These are phyloP conservation scores for Xenops minutus DNA, from an alignment of 2,797 vertebrate species.

Conservation along the genomic window DNA sequence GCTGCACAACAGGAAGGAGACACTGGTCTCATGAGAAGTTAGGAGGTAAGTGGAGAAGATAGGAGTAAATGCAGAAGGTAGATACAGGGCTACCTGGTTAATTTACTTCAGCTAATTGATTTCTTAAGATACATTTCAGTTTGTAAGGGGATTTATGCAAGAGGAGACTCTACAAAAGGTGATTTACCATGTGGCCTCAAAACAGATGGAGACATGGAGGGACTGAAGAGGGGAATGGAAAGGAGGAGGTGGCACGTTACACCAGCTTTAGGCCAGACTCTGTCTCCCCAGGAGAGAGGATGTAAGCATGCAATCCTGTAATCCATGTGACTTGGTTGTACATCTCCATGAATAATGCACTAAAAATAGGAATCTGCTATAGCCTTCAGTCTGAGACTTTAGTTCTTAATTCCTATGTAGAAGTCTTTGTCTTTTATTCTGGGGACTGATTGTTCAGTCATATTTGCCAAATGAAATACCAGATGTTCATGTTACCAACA, in stretches of 20 bases:
- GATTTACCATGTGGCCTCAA: not conserved
- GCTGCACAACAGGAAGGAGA: not conserved
- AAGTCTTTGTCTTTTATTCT: not conserved
- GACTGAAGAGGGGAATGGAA: not conserved
- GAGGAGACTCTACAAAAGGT: not conserved
- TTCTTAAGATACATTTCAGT: not conserved
- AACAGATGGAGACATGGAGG: not conserved
- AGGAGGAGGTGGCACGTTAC: not conserved
- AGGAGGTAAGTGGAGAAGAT: not conserved
- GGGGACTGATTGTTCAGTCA: not conserved
- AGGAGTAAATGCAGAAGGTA: not conserved
- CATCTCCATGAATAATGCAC: not conserved
- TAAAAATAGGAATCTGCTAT: not conserved
- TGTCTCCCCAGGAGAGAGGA: not conserved
- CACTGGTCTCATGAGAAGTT: not conserved
- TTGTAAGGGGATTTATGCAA: not conserved
- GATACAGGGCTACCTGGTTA: not conserved
- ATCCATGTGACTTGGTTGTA: not conserved
- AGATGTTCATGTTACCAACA: not conserved
- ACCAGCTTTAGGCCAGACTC: not conserved
- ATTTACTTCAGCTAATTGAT: slow-evolving; percentile 9
- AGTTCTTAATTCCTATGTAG: not conserved
- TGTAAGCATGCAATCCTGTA: not conserved
- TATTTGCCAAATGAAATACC: not conserved
- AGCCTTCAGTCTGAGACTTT: not conserved